These are phyloP conservation scores for Lasioglossum malachurum DNA, from an alignment of 2,888 invertebrate species.

Conservation along the genomic window DNA sequence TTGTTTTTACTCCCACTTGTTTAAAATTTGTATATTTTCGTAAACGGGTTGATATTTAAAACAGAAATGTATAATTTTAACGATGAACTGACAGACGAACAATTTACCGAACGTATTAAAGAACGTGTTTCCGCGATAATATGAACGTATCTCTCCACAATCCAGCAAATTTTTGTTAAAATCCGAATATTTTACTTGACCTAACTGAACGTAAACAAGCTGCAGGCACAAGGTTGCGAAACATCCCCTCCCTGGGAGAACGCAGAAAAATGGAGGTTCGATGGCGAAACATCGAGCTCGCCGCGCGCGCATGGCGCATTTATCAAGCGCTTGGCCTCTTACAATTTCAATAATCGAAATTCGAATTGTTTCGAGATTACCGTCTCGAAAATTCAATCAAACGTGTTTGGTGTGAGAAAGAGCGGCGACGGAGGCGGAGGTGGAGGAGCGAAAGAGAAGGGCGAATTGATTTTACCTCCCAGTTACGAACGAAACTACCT, in stretches of 20 bases:
- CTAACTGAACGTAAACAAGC: neutral
- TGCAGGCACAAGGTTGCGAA: neutral
- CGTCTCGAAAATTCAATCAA: slow-evolving; percentile 10
- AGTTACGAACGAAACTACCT: slow-evolving; percentile 18
- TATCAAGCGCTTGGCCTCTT: slow-evolving; percentile 4
- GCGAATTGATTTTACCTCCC: slow-evolving; percentile 27
- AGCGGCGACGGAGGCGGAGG: neutral
- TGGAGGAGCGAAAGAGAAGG: neutral
- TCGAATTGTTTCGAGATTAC: slow-evolving; percentile 19
- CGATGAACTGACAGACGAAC: neutral
- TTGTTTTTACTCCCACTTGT: neutral
- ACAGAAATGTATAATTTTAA: neutral
- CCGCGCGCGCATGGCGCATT: neutral
- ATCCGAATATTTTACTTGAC: neutral
- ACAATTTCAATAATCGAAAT: slow-evolving; percentile 9
- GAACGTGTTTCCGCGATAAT: neutral
- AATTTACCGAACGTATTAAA: neutral
- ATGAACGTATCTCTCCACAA: neutral
- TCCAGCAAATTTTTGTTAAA: neutral
- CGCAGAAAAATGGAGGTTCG: neutral
- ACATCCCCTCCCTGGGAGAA: neutral
- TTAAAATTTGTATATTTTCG: neutral
- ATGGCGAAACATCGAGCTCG: neutral
- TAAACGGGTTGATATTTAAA: neutral
- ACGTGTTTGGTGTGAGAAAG: neutral